Conservation (phyloP, 2,888 invertebrate genomes). For the Tillus elongatus region DNA sequence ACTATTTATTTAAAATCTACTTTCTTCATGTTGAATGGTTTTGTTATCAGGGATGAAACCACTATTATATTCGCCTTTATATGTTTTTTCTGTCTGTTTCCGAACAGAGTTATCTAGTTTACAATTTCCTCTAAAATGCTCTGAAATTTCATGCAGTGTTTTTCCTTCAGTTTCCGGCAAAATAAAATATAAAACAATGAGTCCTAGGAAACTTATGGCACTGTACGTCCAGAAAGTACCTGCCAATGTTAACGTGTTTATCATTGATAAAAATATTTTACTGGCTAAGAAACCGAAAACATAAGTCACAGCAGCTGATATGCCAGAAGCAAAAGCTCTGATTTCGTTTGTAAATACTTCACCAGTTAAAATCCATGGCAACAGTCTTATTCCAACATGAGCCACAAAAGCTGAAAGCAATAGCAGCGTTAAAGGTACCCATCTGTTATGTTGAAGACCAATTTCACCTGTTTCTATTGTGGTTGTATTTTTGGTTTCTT, state of each 20-base stretch:
- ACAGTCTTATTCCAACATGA: slow-evolving; percentile 58
- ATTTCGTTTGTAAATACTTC: slow-evolving; percentile 65
- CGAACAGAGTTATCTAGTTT: slow-evolving; percentile 45
- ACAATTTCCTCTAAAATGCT: slow-evolving; percentile 55
- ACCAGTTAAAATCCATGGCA: slow-evolving; percentile 75
- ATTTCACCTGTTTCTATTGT: not conserved
- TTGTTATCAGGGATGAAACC: not conserved
- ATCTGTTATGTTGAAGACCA: slow-evolving; percentile 31
- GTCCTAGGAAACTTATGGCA: slow-evolving; percentile 52
- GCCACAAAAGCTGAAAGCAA: slow-evolving; percentile 59
- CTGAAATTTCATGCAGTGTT: slow-evolving; percentile 59
- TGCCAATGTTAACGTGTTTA: slow-evolving; percentile 52
- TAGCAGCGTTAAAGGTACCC: slow-evolving; percentile 61
- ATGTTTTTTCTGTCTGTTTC: too few species aligned
- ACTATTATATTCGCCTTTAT: not conserved
- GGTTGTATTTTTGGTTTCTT: not conserved
- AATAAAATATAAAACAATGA: slow-evolving; percentile 55
- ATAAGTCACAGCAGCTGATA: slow-evolving; percentile 65
- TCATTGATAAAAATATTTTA: slow-evolving; percentile 62
- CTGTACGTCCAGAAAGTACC: slow-evolving; percentile 68
- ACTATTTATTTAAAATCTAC: slow-evolving; percentile 1
- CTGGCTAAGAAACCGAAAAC: slow-evolving; percentile 67
- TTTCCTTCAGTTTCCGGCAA: slow-evolving; percentile 80
- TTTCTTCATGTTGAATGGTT: not conserved
- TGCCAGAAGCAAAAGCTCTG: slow-evolving; percentile 62